Percentiles rank a stretch among this genome's conserved stretches.
Conservation (phyloP, 1,140 invertebrate species). For the Drosophila pallidifrons region DNA sequence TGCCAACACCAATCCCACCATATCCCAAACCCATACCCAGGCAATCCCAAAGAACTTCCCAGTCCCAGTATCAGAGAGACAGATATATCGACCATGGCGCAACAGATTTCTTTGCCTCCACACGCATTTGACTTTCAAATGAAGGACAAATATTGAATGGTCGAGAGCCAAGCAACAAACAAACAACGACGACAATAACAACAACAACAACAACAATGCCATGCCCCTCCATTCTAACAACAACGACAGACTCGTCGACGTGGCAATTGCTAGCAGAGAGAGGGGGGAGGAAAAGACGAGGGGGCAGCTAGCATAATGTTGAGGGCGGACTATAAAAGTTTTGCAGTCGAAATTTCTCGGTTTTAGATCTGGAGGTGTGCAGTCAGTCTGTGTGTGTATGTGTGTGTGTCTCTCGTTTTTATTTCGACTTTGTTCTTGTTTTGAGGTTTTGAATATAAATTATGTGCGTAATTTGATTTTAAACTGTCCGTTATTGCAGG, state of each 20-base stretch:
- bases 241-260: slow-evolving; percentile 49
- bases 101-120: slow-evolving; percentile 81
- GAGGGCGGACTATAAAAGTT: slow-evolving; percentile 76
- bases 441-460: slow-evolving; percentile 76
- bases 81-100: slow-evolving; percentile 51
- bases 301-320: slow-evolving; percentile 49
- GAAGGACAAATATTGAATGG: slow-evolving; percentile 81
- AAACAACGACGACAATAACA: slow-evolving; percentile 61
- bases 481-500: slow-evolving; percentile 70
- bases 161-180: slow-evolving; percentile 53
- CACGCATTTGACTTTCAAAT: slow-evolving; percentile 84
- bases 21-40: slow-evolving; percentile 6
- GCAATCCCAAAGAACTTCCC: slow-evolving; percentile 8
- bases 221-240: slow-evolving; percentile 22
- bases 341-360: slow-evolving; percentile 59
- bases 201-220: slow-evolving; percentile 43
- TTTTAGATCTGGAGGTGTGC: slow-evolving; percentile 31
- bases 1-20: slow-evolving; percentile 1
- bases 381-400: not conserved
- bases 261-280: slow-evolving; percentile 42
- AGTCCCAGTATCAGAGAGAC: slow-evolving; percentile 31
- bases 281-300: too few relatives aligned
- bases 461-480: slow-evolving; percentile 81
- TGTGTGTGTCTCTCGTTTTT: slow-evolving; percentile 34
- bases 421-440: slow-evolving; percentile 49